Conservation (phyloP, 2,888 invertebrate genomes). For the Fissipunctia ypsillon region DNA sequence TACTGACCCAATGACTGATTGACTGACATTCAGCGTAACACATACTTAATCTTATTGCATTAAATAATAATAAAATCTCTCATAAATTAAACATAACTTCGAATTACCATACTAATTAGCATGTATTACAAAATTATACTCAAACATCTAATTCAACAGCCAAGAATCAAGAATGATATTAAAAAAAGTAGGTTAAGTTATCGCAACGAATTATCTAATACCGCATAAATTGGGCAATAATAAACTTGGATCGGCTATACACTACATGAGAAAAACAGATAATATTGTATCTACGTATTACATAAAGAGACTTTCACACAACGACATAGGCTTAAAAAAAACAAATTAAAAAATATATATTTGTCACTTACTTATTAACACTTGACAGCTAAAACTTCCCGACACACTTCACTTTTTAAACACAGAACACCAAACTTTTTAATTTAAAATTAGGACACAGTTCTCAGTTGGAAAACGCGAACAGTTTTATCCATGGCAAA, state of each 20-base stretch:
- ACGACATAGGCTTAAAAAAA: conserved; percentile 4
- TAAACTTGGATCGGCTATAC: conserved; percentile 53
- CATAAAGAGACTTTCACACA: conserved; percentile 58
- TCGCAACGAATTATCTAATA: conserved; percentile 70
- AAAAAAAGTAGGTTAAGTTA: conserved; percentile 67
- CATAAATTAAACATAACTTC: conserved; percentile 41
- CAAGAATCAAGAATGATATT: conserved; percentile 58
- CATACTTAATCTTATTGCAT: conserved; percentile 27
- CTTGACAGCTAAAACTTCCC: conserved; percentile 46
- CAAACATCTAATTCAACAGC: conserved; percentile 44
- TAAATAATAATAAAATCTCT: conserved; percentile 23
- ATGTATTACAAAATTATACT: conserved; percentile 60
- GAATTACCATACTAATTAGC: conserved; percentile 52
- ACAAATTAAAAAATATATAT: conserved; percentile 16
- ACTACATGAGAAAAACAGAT: conserved; percentile 51
- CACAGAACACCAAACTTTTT: conserved; percentile 61
- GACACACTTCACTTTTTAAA: conserved; percentile 62
- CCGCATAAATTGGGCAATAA: conserved; percentile 65
- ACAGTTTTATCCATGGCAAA: conserved; percentile 77
- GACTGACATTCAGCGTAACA: conserved; percentile 26
- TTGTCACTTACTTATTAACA: conserved; percentile 62
- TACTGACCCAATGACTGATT: conserved; percentile 50
- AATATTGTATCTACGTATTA: conserved; percentile 14
- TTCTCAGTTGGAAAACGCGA: conserved; percentile 77
- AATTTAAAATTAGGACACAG: conserved; percentile 57